Percentiles rank a stretch among this genome's conserved stretches.
phyloP scores from a whole-genome alignment of 2,113 vertebrate genomes.

The Oenanthe melanoleuca region DNA sequence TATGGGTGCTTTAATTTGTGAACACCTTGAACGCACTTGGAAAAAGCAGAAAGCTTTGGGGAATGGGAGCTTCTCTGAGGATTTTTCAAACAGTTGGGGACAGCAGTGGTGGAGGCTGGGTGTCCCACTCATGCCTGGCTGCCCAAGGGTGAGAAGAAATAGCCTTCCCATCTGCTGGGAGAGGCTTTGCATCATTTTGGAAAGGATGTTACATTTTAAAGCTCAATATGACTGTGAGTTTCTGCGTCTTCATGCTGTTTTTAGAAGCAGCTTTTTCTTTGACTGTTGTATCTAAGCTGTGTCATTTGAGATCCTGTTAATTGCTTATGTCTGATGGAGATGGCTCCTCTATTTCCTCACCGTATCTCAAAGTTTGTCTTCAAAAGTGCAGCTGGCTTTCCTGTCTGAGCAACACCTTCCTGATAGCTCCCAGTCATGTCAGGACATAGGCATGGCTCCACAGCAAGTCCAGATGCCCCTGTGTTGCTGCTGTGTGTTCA shows the following conservation, averaged over 20 bases:
- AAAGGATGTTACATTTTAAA: not conserved
- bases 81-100: not conserved
- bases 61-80: not conserved
- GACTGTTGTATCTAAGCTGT: not conserved
- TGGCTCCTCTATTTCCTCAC: not conserved
- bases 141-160: not conserved
- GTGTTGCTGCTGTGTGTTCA: not conserved
- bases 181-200: not conserved
- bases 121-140: rapidly evolving
- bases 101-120: rapidly evolving
- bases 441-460: not conserved
- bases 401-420: not conserved
- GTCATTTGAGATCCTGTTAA: not conserved
- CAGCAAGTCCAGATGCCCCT: not conserved
- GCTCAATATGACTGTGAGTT: not conserved
- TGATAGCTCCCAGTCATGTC: not conserved
- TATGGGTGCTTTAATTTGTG: not conserved
- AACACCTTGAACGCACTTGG: not conserved
- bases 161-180: not conserved
- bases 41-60: not conserved
- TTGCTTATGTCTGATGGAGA: not conserved
- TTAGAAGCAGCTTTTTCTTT: not conserved
- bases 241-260: not conserved
- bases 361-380: not conserved
- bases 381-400: not conserved